Conservation (phyloP, 1,140 invertebrate genomes). For the Tribolium castaneum region DNA sequence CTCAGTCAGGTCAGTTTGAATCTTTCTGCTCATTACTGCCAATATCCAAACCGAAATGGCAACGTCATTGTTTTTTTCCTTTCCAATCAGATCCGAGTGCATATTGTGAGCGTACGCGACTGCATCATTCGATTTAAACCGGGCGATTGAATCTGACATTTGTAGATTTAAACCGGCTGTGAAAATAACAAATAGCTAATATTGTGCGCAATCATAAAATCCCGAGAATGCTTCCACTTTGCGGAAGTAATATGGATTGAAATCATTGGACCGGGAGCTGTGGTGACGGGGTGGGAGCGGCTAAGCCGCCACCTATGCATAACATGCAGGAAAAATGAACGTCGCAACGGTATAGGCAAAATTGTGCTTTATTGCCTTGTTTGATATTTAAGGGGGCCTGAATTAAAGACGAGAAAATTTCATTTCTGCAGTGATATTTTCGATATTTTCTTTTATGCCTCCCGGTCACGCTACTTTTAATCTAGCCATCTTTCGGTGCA, state of each 20-base stretch:
- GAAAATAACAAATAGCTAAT: conserved; percentile 56
- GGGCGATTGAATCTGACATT: conserved; percentile 53
- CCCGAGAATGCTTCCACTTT: conserved; percentile 49
- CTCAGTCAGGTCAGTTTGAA: conserved; percentile 12
- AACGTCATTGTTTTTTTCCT: background rate
- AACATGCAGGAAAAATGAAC: conserved; percentile 24
- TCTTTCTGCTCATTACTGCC: conserved; percentile 1
- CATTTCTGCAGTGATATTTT: conserved; percentile 37
- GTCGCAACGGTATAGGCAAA: conserved; percentile 22
- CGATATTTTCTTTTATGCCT: conserved; percentile 40
- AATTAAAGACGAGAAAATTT: conserved; percentile 37
- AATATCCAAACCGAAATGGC: conserved; percentile 1
- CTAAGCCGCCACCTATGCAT: conserved; percentile 24
- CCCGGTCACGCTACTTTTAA: conserved; percentile 40
- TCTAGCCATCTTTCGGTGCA: conserved; percentile 10
- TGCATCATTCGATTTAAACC: conserved; percentile 45
- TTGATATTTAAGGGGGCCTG: conserved; percentile 38
- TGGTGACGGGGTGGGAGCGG: background rate
- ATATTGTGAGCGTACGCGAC: conserved; percentile 17
- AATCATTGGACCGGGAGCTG: conserved; percentile 45
- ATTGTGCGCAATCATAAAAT: conserved; percentile 53
- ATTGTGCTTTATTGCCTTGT: conserved; percentile 39
- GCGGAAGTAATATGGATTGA: conserved; percentile 52
- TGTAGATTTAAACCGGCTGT: conserved; percentile 53
- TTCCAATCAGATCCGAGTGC: conserved; percentile 11